These are phyloP conservation scores for Diplolepis rosae DNA, from an alignment of 2,888 invertebrate genomes.

Conservation along the genomic window DNA sequence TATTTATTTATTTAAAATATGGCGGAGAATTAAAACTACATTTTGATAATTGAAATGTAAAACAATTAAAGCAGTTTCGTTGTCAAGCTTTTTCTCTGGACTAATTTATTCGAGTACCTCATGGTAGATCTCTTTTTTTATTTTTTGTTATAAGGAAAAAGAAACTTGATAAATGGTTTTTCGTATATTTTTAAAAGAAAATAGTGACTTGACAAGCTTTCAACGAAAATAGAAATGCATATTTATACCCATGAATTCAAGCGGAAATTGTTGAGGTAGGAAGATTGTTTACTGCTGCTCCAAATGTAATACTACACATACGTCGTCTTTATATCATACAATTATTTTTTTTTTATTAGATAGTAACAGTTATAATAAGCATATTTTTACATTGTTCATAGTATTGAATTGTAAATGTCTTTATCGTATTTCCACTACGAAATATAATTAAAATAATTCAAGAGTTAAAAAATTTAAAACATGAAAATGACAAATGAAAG, in stretches of 20 bases:
- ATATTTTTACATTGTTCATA: constrained; percentile 71
- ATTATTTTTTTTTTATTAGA: constrained; percentile 68
- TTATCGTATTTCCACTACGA: constrained; percentile 8
- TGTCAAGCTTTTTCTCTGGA: not conserved
- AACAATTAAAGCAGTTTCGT: not conserved
- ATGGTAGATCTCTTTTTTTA: constrained; percentile 4
- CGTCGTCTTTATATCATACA: constrained; percentile 70
- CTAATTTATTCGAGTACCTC: not conserved
- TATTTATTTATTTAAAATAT: constrained; percentile 28
- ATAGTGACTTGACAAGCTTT: not conserved
- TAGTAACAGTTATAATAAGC: constrained; percentile 71
- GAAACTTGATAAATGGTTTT: not conserved
- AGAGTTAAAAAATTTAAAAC: not conserved
- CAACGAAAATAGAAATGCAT: not conserved
- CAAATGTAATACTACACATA: constrained; percentile 63
- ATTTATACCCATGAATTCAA: not conserved
- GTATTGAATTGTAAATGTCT: constrained; percentile 52
- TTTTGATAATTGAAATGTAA: not conserved
- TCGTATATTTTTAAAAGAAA: not conserved
- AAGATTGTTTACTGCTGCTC: constrained; percentile 51
- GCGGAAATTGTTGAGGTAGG: not conserved
- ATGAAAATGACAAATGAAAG: not conserved
- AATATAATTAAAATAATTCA: constrained; percentile 11
- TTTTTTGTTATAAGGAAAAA: not conserved
- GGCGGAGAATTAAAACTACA: not conserved